Evolutionary conservation across 1,140 invertebrate genomes (phyloP).

Genomic region (Nomia melanderi): DNA sequence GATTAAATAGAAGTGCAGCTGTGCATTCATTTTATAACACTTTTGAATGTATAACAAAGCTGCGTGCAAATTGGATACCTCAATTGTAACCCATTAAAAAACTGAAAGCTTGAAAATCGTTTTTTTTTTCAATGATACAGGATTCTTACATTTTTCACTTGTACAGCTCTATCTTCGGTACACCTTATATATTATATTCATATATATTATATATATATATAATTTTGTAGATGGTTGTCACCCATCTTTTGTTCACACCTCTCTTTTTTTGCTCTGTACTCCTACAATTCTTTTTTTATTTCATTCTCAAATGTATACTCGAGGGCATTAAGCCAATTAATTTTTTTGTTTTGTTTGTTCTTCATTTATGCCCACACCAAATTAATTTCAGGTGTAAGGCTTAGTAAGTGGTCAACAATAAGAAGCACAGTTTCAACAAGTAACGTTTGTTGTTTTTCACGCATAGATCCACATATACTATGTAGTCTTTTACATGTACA

Average conservation of each 20-base stretch:
- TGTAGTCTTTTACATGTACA: background rate
- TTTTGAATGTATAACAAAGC: background rate
- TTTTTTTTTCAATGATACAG: conserved; percentile 12
- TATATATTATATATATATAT: conserved; percentile 20
- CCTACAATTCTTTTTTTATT: background rate
- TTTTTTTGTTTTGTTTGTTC: background rate
- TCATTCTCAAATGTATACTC: conserved; percentile 16
- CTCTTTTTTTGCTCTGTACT: background rate
- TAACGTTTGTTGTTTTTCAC: conserved; percentile 56
- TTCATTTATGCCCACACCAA: conserved; percentile 15
- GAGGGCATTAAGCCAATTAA: conserved; percentile 21
- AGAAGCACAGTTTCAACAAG: conserved; percentile 75
- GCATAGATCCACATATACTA: conserved; percentile 8
- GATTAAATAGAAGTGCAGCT: background rate
- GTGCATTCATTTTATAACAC: background rate
- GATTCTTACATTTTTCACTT: conserved; percentile 38
- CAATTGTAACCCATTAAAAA: conserved; percentile 41
- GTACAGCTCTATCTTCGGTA: conserved; percentile 24
- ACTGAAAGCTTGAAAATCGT: conserved; percentile 1
- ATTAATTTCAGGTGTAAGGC: conserved; percentile 50
- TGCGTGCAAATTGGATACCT: background rate
- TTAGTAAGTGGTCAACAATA: conserved; percentile 72
- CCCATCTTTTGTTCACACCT: conserved; percentile 60
- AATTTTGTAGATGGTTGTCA: conserved; percentile 60
- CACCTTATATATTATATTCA: conserved; percentile 8